Evolutionary conservation across 2,888 invertebrate species (phyloP).

Genomic region (Poecilus cupreus): DNA sequence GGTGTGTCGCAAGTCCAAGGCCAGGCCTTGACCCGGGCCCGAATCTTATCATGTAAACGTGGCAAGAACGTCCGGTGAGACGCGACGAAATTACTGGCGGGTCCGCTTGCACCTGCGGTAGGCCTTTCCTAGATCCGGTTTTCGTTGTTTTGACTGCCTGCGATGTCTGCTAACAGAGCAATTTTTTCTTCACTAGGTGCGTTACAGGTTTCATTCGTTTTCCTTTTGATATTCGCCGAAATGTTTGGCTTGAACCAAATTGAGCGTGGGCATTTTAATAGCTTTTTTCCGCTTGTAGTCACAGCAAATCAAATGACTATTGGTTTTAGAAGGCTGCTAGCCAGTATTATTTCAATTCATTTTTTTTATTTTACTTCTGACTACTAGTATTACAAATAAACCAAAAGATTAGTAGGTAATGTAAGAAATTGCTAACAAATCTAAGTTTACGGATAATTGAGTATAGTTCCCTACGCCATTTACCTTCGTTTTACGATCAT

Average conservation of each 20-base stretch:
- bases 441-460: not conserved
- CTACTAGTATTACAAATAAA: not conserved
- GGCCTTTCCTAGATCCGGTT: slow-evolving; percentile 23
- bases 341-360: too few species aligned
- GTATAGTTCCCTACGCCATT: not conserved
- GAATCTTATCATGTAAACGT: not conserved
- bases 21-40: not conserved
- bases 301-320: not conserved
- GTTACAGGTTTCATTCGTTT: slow-evolving; percentile 3
- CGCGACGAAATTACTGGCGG: slow-evolving; percentile 7
- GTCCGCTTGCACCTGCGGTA: slow-evolving; percentile 18
- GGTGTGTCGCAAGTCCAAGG: not conserved
- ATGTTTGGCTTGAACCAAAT: not conserved
- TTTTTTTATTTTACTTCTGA: not conserved
- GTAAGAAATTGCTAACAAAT: not conserved
- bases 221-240: slow-evolving; percentile 25
- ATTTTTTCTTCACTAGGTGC: slow-evolving; percentile 5
- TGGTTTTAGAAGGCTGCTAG: not conserved
- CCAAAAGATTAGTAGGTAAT: not conserved
- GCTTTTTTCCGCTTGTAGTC: not conserved
- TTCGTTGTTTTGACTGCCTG: slow-evolving; percentile 21
- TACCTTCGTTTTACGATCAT: not conserved
- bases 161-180: not conserved
- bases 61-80: slow-evolving; percentile 3
- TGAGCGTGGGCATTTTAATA: not conserved